These are phyloP conservation scores for Crotophaga sulcirostris DNA, from an alignment of 2,113 vertebrate genomes.

Conservation along the genomic window DNA sequence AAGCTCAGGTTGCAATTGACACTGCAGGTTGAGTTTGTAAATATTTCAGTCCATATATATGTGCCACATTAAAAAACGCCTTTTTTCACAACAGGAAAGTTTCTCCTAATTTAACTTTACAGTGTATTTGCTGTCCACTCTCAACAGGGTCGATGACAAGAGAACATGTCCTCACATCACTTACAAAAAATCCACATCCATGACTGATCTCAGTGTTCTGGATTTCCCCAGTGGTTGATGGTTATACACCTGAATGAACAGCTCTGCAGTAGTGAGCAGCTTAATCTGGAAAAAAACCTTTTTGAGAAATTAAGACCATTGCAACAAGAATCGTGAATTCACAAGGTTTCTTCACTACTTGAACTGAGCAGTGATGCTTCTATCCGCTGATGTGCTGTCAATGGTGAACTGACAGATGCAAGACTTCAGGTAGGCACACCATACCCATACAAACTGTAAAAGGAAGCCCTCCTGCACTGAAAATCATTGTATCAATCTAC, in stretches of 20 bases:
- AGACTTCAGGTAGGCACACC: neutral
- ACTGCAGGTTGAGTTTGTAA: neutral
- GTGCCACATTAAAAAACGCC: neutral
- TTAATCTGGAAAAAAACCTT: neutral
- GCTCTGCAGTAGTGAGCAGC: neutral
- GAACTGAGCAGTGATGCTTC: neutral
- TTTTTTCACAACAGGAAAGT: neutral
- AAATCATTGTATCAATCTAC: neutral
- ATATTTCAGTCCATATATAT: neutral
- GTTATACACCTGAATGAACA: neutral
- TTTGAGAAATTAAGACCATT: neutral
- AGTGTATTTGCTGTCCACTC: neutral
- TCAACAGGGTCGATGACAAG: neutral
- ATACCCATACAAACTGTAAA: neutral
- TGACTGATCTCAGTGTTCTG: neutral
- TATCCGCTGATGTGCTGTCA: neutral
- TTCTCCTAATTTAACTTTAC: neutral
- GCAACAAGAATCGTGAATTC: neutral
- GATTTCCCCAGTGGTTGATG: neutral
- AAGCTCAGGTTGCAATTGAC: neutral
- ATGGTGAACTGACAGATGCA: neutral
- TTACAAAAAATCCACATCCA: constrained; percentile 21
- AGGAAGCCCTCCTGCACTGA: neutral
- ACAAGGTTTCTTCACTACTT: neutral
- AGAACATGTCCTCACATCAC: neutral